These are phyloP conservation scores for Brachyptera putata DNA, from an alignment of 2,888 invertebrate species.

Conservation along the genomic window DNA sequence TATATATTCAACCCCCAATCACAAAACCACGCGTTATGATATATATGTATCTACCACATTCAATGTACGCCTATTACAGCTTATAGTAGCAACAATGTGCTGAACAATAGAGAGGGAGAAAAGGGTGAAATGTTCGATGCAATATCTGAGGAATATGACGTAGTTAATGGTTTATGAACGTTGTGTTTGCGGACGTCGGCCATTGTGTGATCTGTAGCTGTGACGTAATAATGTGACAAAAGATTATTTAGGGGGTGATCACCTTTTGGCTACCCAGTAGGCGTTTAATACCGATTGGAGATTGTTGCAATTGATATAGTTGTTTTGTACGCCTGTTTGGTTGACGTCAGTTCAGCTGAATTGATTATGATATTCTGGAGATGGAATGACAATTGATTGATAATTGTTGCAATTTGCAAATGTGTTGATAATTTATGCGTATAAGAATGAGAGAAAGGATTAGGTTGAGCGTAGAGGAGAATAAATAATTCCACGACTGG, in stretches of 20 bases:
- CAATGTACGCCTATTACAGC: slow-evolving; percentile 11
- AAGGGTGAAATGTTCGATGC: not conserved
- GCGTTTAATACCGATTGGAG: too few relatives aligned
- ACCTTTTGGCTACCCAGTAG: too few relatives aligned
- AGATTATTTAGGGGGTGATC: slow-evolving; percentile 1
- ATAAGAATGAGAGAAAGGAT: too few relatives aligned
- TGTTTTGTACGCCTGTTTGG: too few relatives aligned
- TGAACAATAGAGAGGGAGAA: slow-evolving; percentile 18
- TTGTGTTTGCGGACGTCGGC: slow-evolving; percentile 16
- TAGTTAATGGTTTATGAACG: slow-evolving; percentile 19
- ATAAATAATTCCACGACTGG: too few relatives aligned
- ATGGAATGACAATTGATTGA: too few relatives aligned
- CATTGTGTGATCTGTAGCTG: slow-evolving; percentile 16
- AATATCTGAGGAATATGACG: slow-evolving; percentile 16
- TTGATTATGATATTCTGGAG: too few relatives aligned
- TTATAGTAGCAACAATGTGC: slow-evolving; percentile 17
- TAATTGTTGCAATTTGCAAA: too few relatives aligned
- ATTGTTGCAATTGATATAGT: too few relatives aligned
- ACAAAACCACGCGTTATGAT: slow-evolving; percentile 15
- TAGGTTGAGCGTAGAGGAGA: not conserved
- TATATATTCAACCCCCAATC: slow-evolving; percentile 12
- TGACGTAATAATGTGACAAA: slow-evolving; percentile 8
- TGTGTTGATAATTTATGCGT: too few relatives aligned
- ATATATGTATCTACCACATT: slow-evolving; percentile 16
- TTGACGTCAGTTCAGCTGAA: too few relatives aligned